phyloP scores from a whole-genome alignment of 2,797 vertebrate genomes.

The Tragelaphus oryx region DNA sequence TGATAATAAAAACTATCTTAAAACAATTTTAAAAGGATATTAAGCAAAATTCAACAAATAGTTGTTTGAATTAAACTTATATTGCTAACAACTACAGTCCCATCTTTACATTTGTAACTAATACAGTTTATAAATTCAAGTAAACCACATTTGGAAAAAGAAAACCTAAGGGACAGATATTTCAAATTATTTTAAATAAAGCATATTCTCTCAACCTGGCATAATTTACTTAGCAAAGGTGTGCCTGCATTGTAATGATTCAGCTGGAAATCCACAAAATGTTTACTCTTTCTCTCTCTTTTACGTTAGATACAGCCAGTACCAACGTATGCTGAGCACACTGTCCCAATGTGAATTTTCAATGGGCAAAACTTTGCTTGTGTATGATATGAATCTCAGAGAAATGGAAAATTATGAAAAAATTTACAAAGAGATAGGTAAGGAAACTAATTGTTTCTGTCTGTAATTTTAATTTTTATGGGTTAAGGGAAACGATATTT shows the following conservation, averaged over 20 bases:
- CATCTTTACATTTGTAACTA: constrained; percentile 1
- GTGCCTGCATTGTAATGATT: neutral
- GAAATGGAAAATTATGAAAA: constrained; percentile 99
- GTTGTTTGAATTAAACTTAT: neutral
- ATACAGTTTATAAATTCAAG: constrained; percentile 25
- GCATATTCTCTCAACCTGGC: constrained; percentile 3
- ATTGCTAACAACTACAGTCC: neutral
- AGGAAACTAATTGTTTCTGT: constrained; percentile 26
- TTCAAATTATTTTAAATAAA: constrained; percentile 32
- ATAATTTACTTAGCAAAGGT: neutral
- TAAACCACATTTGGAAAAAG: neutral
- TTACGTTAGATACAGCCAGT: constrained; percentile 89
- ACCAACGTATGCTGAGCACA: constrained; percentile 95
- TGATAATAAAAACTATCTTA: neutral
- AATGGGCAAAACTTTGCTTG: constrained; percentile 97
- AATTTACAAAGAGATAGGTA: constrained; percentile 96
- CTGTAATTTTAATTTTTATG: constrained; percentile 25
- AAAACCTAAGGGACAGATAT: neutral
- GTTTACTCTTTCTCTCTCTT: neutral
- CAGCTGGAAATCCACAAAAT: neutral
- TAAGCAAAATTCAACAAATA: neutral
- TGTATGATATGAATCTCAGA: constrained; percentile 97
- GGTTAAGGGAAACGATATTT: constrained; percentile 2
- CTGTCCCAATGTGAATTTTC: constrained; percentile 98
- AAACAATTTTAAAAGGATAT: constrained; percentile 5